phyloP scores from a whole-genome alignment of 2,113 vertebrate species.

The Tragelaphus strepsiceros region DNA sequence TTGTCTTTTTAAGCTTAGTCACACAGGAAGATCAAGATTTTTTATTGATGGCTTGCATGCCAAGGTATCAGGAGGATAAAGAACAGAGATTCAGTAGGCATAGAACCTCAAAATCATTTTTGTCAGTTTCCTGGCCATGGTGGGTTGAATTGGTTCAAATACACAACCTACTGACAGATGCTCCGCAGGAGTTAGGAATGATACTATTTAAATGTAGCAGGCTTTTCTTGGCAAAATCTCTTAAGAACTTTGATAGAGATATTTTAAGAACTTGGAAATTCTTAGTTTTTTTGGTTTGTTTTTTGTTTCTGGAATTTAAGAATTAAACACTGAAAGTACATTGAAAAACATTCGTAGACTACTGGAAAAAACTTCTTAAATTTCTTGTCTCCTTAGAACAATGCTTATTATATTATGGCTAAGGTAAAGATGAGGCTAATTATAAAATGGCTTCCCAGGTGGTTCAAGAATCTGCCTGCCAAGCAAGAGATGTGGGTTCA shows the following conservation, averaged over 20 bases:
- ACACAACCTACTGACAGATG: background rate
- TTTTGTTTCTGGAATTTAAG: background rate
- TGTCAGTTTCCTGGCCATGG: background rate
- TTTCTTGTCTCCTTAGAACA: background rate
- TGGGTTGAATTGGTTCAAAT: slow-evolving; percentile 17
- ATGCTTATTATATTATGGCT: background rate
- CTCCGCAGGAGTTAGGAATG: background rate
- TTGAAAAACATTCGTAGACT: background rate
- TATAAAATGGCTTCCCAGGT: background rate
- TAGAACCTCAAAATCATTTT: background rate
- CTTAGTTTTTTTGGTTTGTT: background rate
- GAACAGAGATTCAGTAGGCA: background rate
- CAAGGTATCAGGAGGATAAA: background rate
- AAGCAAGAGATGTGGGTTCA: background rate
- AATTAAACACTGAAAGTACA: background rate
- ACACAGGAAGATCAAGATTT: background rate
- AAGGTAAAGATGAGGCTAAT: background rate
- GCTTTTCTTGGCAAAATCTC: slow-evolving; percentile 1
- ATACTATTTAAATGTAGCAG: background rate
- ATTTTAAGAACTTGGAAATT: slow-evolving; percentile 29
- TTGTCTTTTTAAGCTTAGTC: background rate
- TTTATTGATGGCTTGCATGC: background rate
- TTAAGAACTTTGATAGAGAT: background rate
- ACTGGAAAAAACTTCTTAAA: background rate
- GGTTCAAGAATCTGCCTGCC: background rate